Evolutionary conservation across 2,888 invertebrate genomes (phyloP).

Genomic region (Drosophila colorata): DNA sequence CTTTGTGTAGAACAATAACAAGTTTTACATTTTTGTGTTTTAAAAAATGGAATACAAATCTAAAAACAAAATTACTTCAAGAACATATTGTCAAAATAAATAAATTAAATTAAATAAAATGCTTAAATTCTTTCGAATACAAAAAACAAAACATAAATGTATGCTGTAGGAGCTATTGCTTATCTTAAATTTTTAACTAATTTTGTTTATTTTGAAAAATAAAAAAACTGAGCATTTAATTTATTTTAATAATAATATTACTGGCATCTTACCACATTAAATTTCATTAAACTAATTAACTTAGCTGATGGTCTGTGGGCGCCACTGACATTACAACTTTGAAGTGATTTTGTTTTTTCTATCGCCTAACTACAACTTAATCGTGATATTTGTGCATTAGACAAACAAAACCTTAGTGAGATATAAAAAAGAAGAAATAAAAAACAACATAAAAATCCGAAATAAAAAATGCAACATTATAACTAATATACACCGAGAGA

Average conservation of each 20-base stretch:
- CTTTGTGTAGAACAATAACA: conserved; percentile 14
- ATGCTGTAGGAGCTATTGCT: too few relatives aligned
- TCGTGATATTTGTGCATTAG: conserved; percentile 67
- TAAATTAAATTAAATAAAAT: not conserved
- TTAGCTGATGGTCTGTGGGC: conserved; percentile 10
- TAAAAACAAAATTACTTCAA: conserved; percentile 45
- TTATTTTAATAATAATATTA: not conserved
- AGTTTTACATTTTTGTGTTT: not conserved
- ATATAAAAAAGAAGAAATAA: conserved; percentile 40
- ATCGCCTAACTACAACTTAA: conserved; percentile 49
- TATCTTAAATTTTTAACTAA: too few relatives aligned
- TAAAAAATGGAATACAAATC: not conserved
- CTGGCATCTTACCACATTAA: conserved; percentile 3
- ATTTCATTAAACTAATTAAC: conserved; percentile 4
- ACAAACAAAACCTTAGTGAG: conserved; percentile 55
- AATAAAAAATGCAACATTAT: conserved; percentile 61
- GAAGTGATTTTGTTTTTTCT: conserved; percentile 62
- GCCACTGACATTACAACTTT: conserved; percentile 39
- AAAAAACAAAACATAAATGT: too few relatives aligned
- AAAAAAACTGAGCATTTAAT: not conserved
- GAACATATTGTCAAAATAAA: not conserved
- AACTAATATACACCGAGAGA: conserved; percentile 54
- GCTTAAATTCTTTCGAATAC: not conserved
- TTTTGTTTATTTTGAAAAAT: too few relatives aligned
- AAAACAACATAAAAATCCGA: conserved; percentile 11